Base-by-base conservation (phyloP, 35 echinoderm and acorn worm species). In the Lytechinus variegatus region DNA sequence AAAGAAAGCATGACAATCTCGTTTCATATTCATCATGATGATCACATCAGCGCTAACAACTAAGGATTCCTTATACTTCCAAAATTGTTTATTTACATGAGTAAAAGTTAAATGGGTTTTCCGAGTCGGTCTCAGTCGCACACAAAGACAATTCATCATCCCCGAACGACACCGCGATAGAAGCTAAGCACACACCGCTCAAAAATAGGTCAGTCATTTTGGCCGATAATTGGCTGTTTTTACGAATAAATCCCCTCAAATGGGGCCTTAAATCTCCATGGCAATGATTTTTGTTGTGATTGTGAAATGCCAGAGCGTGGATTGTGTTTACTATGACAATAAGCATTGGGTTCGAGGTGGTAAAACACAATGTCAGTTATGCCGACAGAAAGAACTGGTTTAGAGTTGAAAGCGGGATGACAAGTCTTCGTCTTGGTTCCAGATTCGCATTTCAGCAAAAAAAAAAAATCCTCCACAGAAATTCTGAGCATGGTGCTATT, bases 221-320 rank as follows among this genome's bases (percentile, higher is more conserved):
- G 9, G 88, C 11, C 88, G 88, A 90, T 90, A 90, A 90, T 90
- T 90, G 88, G 29, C 28, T 90, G 52, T 90, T 90, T 90, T 90
- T 90, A 54, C 88, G 52, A 21, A 90, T 90, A 90, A 90, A 90
- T 90, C 88, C 88, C 29, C 88, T 90, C 27, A 90, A 90, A 90
- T 52, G 28, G 88, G 88, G 88, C 52, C 28, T 54, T 90, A 90
- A 90, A 90, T 90, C 88, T 90, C 88, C 88, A 54, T 90, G 88
- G 88, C 52, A 52, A 90, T 90, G 88, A 90, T 90, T 27, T 44
- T 90, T 90, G 88, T 90, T 90, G 28, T 90, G 88, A 90, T 90
- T 90, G 52, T 21, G 10, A 54, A 90, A 90, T 90, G 52, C 88
- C 88, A 16, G 11, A 29, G 88, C 52, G 88, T 44, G 28, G 88